These are phyloP conservation scores for Sphaerophoria taeniata DNA, from an alignment of 2,888 invertebrate genomes.

Conservation along the genomic window DNA sequence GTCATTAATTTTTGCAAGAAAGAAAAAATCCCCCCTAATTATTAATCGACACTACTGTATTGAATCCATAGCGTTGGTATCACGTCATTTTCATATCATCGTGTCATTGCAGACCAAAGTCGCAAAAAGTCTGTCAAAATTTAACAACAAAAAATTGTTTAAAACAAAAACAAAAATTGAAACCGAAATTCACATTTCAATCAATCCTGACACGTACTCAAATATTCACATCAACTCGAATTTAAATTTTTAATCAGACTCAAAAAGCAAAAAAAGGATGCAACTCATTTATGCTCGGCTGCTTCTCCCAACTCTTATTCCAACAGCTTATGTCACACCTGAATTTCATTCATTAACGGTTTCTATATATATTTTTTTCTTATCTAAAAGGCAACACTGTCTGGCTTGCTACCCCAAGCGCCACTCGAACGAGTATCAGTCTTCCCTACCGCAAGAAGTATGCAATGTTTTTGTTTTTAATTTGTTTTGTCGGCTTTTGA, in stretches of 20 bases:
- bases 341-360: slow-evolving; percentile 66
- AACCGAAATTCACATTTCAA: slow-evolving; percentile 56
- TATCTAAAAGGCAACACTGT: background rate
- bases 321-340: slow-evolving; percentile 60
- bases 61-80: too few relatives aligned
- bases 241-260: slow-evolving; percentile 70
- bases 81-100: too few relatives aligned
- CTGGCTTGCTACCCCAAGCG: background rate
- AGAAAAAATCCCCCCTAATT: too few relatives aligned
- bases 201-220: slow-evolving; percentile 62
- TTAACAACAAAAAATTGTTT: background rate
- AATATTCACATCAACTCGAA: slow-evolving; percentile 49
- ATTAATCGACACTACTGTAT: too few relatives aligned
- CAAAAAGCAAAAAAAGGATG: background rate
- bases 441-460: slow-evolving; percentile 2
- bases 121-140: slow-evolving; percentile 19
- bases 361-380: slow-evolving; percentile 21
- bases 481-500: background rate
- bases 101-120: slow-evolving; percentile 61
- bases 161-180: slow-evolving; percentile 13
- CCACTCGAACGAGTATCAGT: background rate
- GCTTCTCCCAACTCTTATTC: background rate
- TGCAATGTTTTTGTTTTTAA: slow-evolving; percentile 26
- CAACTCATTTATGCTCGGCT: background rate
- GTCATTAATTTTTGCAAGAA: too few relatives aligned